Base-by-base conservation (phyloP, 1,140 invertebrate genomes). In the Hylyphantes graminicola region DNA sequence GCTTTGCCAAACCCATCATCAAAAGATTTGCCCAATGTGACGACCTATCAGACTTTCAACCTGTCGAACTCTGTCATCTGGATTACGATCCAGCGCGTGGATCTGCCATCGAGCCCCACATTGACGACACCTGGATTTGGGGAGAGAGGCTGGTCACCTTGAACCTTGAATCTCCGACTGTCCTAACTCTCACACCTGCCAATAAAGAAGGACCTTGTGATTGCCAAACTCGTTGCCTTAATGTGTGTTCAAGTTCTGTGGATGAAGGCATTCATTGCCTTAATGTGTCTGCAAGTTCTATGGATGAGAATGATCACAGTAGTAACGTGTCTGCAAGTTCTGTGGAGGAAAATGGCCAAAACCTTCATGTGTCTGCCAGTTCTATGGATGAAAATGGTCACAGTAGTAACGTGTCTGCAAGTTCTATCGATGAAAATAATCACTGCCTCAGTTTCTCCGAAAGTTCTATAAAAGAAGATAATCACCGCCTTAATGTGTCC, bases 51-150 rank as follows among this genome's bases (percentile, higher is more conserved):
- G 90, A 93, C 88, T 99, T 97, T 90, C 90, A 94, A 89, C 96
- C 96, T 0, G 96, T 99, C 63, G 98, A 99, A 90, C 95, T 99
- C 87, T 99, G 98, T 89, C 96, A 96, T 84, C 91, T 99, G 81
- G 98, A 99, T 88, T 99, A 99, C 90, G 92, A 94, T 82, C 93
- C 94, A 8, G 90, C 91, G 87, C 93, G 95, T 88, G 97, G 97
- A 9, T 95, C 97, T 9, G 95, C 95, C 0, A 99, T 99, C 87
- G 98, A 99, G 90, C 95, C 97, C 0, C 98, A 99, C 89, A 95
- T 99, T 87, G 98, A 99, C 91, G 97, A 99, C 88, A 97, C 95
- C 89, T 99, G 98, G 98, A 93, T 99, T 61, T 99, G 98, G 98
- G 98, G 98, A 48, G 97, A 99, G 90, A 92, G 98, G 85, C 95